Conservation (phyloP, 2,113 vertebrate genomes). For the Catharus minimus region DNA sequence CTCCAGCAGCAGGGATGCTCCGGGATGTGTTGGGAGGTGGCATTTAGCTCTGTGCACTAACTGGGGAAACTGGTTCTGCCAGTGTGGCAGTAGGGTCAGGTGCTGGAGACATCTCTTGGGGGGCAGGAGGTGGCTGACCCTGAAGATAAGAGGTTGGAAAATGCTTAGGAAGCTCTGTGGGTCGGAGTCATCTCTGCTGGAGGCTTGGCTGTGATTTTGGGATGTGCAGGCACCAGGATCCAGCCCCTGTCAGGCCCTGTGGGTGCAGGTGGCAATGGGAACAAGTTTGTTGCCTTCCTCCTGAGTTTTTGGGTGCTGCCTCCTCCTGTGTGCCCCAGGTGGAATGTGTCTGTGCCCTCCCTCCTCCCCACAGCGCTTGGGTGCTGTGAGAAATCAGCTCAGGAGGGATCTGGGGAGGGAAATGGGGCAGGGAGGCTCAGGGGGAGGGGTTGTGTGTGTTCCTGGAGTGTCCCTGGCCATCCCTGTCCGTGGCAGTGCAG, state of each 20-base stretch:
- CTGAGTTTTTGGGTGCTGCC: background rate
- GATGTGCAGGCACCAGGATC: background rate
- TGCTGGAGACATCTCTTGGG: background rate
- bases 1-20: background rate
- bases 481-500: fast-evolving
- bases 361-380: fast-evolving
- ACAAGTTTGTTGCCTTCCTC: background rate
- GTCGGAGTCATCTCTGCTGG: background rate
- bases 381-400: background rate
- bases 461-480: fast-evolving
- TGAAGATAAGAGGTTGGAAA: background rate
- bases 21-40: fast-evolving
- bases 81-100: background rate
- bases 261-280: background rate
- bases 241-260: fast-evolving
- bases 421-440: fast-evolving
- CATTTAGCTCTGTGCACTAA: background rate
- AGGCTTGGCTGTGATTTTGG: background rate
- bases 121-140: background rate
- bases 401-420: fast-evolving
- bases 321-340: background rate
- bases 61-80: slow-evolving; percentile 8
- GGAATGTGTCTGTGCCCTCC: background rate
- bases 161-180: background rate
- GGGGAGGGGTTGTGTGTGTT: background rate